phyloP scores from a whole-genome alignment of 2,888 invertebrate genomes.

The Sphaerophoria rueppellii region DNA sequence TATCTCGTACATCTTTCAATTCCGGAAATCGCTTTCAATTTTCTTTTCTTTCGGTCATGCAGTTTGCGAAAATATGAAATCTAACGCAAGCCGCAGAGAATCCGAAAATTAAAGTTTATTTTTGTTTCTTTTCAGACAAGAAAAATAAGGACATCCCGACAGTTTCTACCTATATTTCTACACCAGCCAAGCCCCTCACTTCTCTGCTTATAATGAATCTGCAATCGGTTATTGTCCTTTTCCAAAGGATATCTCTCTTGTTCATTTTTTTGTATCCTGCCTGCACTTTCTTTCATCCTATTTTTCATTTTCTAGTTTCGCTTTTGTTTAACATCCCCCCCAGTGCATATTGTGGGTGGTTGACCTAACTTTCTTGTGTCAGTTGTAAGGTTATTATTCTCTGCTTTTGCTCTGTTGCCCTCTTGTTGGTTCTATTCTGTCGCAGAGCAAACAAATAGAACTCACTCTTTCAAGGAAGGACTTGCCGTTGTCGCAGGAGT shows the following conservation, averaged over 20 bases:
- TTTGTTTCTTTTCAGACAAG: not conserved
- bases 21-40: not conserved
- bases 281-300: slow-evolving; percentile 13
- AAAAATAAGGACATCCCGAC: slow-evolving; percentile 53
- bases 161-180: slow-evolving; percentile 1
- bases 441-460: slow-evolving; percentile 59
- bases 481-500: slow-evolving; percentile 18
- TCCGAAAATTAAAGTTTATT: slow-evolving; percentile 55
- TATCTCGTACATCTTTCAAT: not conserved
- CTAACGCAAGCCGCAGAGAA: slow-evolving; percentile 46
- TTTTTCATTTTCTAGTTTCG: slow-evolving; percentile 41
- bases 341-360: slow-evolving; percentile 67
- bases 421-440: slow-evolving; percentile 51
- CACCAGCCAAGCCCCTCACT: not conserved
- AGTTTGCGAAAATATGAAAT: not conserved
- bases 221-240: slow-evolving; percentile 70
- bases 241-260: slow-evolving; percentile 19
- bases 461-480: slow-evolving; percentile 32
- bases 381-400: slow-evolving; percentile 65
- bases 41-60: no score
- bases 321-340: slow-evolving; percentile 50
- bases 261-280: not conserved
- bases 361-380: slow-evolving; percentile 66
- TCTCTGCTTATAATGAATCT: slow-evolving; percentile 52
- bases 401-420: not conserved